Percentiles rank a stretch among this genome's conserved stretches.
phyloP scores from a whole-genome alignment of 1,140 invertebrate genomes.

The Zeugodacus cucurbitae region DNA sequence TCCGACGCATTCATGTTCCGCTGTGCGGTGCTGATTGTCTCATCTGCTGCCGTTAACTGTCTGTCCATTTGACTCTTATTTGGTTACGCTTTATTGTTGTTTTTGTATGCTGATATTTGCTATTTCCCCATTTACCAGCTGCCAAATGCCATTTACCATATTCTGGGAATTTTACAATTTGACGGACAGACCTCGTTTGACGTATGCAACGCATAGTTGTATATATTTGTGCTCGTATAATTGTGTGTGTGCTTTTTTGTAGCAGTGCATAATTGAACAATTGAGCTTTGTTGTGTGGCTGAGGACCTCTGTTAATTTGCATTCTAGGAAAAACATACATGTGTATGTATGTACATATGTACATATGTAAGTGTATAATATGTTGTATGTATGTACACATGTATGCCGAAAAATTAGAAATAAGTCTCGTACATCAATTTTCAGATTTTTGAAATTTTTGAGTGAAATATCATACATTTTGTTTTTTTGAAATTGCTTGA shows the following conservation, averaged over 20 bases:
- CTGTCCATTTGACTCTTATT: neutral
- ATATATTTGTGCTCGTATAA: neutral
- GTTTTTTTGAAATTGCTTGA: neutral
- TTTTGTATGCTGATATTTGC: neutral
- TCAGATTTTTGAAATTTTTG: too few relatives aligned
- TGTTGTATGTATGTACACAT: too few relatives aligned
- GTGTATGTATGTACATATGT: too few relatives aligned
- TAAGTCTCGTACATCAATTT: too few relatives aligned
- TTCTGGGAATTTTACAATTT: neutral
- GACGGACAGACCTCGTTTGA: neutral
- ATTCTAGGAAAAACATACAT: too few relatives aligned
- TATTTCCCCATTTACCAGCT: neutral
- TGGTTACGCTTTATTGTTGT: neutral
- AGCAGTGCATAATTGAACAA: neutral
- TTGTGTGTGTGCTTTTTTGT: neutral
- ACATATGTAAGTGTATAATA: too few relatives aligned
- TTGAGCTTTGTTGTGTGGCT: neutral
- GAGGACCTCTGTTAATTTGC: too few relatives aligned
- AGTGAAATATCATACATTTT: neutral
- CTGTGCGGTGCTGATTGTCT: too few relatives aligned
- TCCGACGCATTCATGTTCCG: too few relatives aligned
- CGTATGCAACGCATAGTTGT: neutral
- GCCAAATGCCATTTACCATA: neutral
- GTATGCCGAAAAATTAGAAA: too few relatives aligned
- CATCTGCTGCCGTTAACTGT: neutral